Conservation (phyloP, 2,113 vertebrate species). For the Sinocyclocheilus grahami region DNA sequence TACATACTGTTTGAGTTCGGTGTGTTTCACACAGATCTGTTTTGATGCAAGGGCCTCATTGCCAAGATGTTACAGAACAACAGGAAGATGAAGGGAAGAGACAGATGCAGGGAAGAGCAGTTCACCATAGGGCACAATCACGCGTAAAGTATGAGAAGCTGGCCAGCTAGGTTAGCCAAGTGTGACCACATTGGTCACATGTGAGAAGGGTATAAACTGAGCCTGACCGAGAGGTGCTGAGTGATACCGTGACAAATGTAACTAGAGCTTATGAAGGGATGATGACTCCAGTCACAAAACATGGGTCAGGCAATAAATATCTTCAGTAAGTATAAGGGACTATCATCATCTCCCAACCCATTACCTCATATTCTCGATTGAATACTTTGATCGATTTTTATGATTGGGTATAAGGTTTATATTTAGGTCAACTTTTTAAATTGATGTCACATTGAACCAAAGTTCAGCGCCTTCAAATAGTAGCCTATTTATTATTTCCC, state of each 20-base stretch:
- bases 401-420: not conserved
- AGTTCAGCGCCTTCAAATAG: not conserved
- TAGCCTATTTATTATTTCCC: not conserved
- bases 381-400: not conserved
- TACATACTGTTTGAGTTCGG: conserved; percentile 23
- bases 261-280: conserved; percentile 54
- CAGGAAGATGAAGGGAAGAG: conserved; percentile 46
- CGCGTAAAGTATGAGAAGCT: conserved; percentile 37
- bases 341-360: conserved; percentile 18
- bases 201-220: conserved; percentile 67
- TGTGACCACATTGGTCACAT: conserved; percentile 49
- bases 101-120: conserved; percentile 41
- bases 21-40: conserved; percentile 38
- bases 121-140: conserved; percentile 53
- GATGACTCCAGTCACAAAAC: conserved; percentile 67
- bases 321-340: conserved; percentile 43
- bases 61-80: conserved; percentile 49
- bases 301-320: conserved; percentile 65
- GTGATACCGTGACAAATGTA: conserved; percentile 68
- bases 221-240: conserved; percentile 61
- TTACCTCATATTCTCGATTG: conserved; percentile 1
- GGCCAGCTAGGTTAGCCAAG: conserved; percentile 52
- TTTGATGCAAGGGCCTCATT: conserved; percentile 40
- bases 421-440: not conserved
- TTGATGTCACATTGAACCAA: not conserved